Base-by-base conservation (phyloP, 2,113 vertebrate species). In the Eleginops maclovinus region DNA sequence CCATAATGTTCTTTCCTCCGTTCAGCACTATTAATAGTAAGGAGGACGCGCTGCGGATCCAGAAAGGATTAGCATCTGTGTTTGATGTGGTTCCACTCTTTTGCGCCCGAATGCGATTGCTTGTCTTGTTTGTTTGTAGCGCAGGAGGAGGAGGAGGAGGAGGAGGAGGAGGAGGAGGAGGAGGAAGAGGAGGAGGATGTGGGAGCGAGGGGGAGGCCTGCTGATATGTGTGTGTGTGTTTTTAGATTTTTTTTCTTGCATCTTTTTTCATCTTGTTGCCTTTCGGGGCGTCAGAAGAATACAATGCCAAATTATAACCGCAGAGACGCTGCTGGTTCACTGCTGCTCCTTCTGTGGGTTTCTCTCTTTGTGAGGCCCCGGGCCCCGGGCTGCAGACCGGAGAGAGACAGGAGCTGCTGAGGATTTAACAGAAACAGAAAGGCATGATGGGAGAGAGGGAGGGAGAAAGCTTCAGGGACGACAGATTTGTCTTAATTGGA, bases 1-100 rank as follows among this genome's bases (percentile, higher is more conserved):
- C 75, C 80, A 65, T 84, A 88, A 91, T 89, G 84, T 93, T 94
- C 89, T 89, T 85, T 88, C 89, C 92, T 82, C 82, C 90, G 88
- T 77, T 22, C 81, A 85, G 85, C 24, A 31, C 92, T 93, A 94
- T 92, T 93, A 92, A 93, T 94, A 94, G 91, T 88, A 94, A 93
- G 72, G 90, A 93, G 93, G 93, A 92, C 92, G 87, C 78, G 77
- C 61, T 41, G 84, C 43, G 87, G 86, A 93, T 93, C 89, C 91
- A 93, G 90, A 91, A 87, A 90, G 93, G 94, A 94, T 94, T 94
- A 93, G 72, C 91, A 88, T 90, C 88, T 81, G 79, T 85, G 89
- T 93, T 94, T 94, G 93, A 94, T 94, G 93, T 93, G 91, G 89
- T 94, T 94, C 92, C 94, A 94, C 91, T 75, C 41, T 82, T 85